These are phyloP conservation scores for Microcaecilia unicolor DNA, from an alignment of 2,797 vertebrate species.

Conservation along the genomic window DNA sequence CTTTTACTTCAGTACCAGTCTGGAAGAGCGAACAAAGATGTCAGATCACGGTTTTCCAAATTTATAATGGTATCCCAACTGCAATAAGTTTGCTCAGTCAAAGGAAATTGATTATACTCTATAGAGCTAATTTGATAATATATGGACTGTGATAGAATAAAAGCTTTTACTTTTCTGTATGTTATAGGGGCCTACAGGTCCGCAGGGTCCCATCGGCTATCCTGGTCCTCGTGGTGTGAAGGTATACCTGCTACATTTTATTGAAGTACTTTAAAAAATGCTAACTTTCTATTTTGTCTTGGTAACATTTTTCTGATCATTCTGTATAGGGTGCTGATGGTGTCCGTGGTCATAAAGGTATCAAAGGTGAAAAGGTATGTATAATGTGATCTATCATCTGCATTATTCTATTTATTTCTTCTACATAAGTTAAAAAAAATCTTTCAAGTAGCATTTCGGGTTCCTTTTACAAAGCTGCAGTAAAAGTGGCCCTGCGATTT, in stretches of 20 bases:
- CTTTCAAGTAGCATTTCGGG: no score
- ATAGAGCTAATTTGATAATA: conserved; percentile 6
- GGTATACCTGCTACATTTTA: conserved; percentile 48
- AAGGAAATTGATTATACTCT: not conserved
- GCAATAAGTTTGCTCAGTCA: no score
- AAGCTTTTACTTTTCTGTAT: conserved; percentile 19
- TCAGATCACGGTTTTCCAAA: no score
- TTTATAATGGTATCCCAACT: no score
- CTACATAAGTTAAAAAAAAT: no score
- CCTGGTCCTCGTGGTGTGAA: conserved; percentile 95
- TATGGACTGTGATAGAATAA: not conserved
- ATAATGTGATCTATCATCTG: no score
- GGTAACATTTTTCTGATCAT: conserved; percentile 11
- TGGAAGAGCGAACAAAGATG: no score
- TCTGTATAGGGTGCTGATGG: conserved; percentile 83
- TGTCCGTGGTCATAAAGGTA: conserved; percentile 90
- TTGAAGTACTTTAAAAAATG: not conserved
- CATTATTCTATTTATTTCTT: no score
- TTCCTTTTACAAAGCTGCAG: no score
- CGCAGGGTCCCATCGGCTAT: conserved; percentile 95
- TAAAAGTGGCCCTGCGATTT: no score
- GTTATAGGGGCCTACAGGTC: conserved; percentile 79
- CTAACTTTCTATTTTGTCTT: not conserved
- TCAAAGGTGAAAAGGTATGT: conserved; percentile 95
- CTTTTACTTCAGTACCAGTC: no score